Evolutionary conservation across 2,113 vertebrate genomes (phyloP).

Genomic region (Chaenocephalus aceratus): DNA sequence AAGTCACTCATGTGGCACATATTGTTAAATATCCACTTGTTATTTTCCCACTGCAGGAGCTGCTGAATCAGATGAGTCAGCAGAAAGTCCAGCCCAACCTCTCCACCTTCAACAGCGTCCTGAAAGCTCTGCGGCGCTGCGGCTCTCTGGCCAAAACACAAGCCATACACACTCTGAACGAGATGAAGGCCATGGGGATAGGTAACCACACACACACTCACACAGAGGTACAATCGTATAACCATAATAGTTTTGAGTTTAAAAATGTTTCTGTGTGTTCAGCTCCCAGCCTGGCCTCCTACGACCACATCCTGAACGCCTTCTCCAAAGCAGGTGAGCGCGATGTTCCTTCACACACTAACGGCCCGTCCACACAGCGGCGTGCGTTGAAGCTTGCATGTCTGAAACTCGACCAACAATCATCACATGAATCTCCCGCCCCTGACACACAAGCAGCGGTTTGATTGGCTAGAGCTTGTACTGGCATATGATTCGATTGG

Average conservation of each 20-base stretch:
- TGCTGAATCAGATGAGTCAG: slow-evolving; percentile 90
- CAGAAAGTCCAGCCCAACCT: slow-evolving; percentile 90
- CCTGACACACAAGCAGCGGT: too few species aligned
- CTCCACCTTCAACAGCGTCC: slow-evolving; percentile 90
- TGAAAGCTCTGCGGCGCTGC: slow-evolving; percentile 87
- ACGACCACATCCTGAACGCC: slow-evolving; percentile 83
- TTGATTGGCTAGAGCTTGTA: too few species aligned
- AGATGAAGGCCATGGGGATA: slow-evolving; percentile 92
- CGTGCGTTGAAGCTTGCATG: too few species aligned
- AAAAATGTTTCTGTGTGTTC: neutral
- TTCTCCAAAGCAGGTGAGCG: slow-evolving; percentile 85
- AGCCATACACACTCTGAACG: slow-evolving; percentile 81
- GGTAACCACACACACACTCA: slow-evolving; percentile 75
- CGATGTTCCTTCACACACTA: neutral
- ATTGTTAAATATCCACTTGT: neutral
- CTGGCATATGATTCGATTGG: too few species aligned
- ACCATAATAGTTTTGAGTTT: neutral
- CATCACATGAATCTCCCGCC: too few species aligned
- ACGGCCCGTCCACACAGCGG: too few species aligned
- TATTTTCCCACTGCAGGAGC: slow-evolving; percentile 79
- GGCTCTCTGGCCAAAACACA: slow-evolving; percentile 76
- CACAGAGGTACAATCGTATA: neutral
- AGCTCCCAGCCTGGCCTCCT: slow-evolving; percentile 93
- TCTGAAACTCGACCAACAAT: too few species aligned
- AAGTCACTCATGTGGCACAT: too few species aligned